These are phyloP conservation scores for Glaucopsyche alexis DNA, from an alignment of 2,888 invertebrate genomes.

Conservation along the genomic window DNA sequence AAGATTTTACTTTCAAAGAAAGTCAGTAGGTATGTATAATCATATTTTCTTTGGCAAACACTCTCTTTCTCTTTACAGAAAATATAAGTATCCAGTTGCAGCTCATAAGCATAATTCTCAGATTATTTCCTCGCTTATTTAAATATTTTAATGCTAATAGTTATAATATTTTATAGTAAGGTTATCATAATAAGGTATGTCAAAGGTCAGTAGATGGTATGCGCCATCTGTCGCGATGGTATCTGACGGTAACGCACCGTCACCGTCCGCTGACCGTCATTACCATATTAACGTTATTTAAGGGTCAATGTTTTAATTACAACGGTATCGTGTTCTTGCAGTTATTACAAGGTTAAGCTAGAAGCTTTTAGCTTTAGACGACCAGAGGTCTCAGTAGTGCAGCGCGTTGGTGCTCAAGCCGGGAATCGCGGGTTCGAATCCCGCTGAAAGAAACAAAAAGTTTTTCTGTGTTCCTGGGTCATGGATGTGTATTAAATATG, in stretches of 20 bases:
- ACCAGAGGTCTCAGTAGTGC: too few relatives aligned
- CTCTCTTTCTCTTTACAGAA: too few relatives aligned
- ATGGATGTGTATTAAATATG: too few relatives aligned
- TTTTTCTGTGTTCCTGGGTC: too few relatives aligned
- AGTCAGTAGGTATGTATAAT: too few relatives aligned
- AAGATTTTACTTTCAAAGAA: too few relatives aligned
- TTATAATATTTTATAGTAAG: neutral
- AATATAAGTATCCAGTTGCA: too few relatives aligned
- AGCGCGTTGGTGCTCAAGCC: too few relatives aligned
- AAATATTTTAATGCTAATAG: neutral
- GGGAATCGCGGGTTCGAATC: too few relatives aligned
- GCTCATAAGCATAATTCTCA: neutral
- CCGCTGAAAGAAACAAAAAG: too few relatives aligned
- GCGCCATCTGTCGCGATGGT: slow-evolving; percentile 30
- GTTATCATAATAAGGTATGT: neutral
- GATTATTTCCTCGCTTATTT: neutral
- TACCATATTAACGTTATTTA: slow-evolving; percentile 54
- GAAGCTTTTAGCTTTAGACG: neutral
- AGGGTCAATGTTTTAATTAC: slow-evolving; percentile 43
- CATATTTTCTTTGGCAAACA: too few relatives aligned
- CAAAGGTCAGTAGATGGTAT: slow-evolving; percentile 18
- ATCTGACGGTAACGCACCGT: slow-evolving; percentile 34
- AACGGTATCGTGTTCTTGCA: slow-evolving; percentile 44
- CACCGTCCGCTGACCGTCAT: slow-evolving; percentile 39
- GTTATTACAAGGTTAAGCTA: neutral